phyloP scores from a whole-genome alignment of 1,140 invertebrate genomes.

The Hermetia illucens region DNA sequence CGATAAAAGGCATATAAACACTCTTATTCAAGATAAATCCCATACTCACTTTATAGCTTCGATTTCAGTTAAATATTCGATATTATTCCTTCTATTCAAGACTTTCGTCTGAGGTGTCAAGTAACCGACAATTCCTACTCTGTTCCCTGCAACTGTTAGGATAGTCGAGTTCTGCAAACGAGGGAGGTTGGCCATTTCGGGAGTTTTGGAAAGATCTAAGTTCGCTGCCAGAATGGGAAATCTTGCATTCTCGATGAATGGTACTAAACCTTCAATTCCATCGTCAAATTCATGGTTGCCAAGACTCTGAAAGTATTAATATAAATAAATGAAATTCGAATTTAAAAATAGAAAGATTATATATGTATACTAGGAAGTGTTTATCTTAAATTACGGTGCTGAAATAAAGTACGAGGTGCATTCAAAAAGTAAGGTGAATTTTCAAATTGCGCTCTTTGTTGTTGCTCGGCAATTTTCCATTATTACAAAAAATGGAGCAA shows the following conservation, averaged over 20 bases:
- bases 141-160: conserved; percentile 39
- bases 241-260: conserved; percentile 49
- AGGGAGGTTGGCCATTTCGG: conserved; percentile 30
- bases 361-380: too few species aligned
- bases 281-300: conserved; percentile 88
- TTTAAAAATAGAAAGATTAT: too few species aligned
- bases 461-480: too few species aligned
- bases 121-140: conserved; percentile 73
- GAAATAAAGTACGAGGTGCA: too few species aligned
- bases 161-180: conserved; percentile 44
- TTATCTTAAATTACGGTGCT: too few species aligned
- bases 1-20: background rate
- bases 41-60: conserved; percentile 36
- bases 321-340: conserved; percentile 5
- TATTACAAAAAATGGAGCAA: too few species aligned
- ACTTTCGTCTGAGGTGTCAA: conserved; percentile 61
- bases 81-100: conserved; percentile 40
- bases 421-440: too few species aligned
- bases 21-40: background rate
- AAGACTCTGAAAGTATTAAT: conserved; percentile 47
- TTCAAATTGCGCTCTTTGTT: too few species aligned
- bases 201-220: conserved; percentile 48
- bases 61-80: conserved; percentile 59
- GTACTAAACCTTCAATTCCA: conserved; percentile 50
- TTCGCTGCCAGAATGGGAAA: conserved; percentile 62